A percentile compares a stretch with the other conserved stretches of the same genome.
Evolutionary conservation across 2,113 vertebrate genomes (phyloP).

Genomic region (Dasyornis broadbenti): DNA sequence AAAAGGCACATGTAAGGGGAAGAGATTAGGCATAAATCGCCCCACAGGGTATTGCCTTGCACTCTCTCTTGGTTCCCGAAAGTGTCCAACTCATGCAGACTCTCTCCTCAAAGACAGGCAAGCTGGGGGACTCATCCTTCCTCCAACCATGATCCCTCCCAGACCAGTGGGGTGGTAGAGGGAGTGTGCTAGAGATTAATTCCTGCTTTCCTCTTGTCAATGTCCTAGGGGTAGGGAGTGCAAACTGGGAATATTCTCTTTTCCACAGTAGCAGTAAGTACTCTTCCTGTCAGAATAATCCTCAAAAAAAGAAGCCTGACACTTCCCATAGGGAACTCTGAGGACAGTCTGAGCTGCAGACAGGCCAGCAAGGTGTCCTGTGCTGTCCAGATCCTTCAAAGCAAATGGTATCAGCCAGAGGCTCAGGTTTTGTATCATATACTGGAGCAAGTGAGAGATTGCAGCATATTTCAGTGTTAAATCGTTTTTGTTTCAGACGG

Average conservation of each 20-base stretch:
- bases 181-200: not conserved
- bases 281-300: not conserved
- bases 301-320: not conserved
- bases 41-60: not conserved
- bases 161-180: not conserved
- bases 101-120: not conserved
- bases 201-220: not conserved
- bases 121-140: not conserved
- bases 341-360: not conserved
- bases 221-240: not conserved
- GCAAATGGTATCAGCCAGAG: not conserved
- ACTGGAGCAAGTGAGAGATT: not conserved
- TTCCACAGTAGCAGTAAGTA: not conserved
- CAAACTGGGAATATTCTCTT: not conserved
- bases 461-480: not conserved
- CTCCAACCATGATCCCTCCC: not conserved
- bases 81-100: not conserved
- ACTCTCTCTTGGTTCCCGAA: not conserved
- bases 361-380: not conserved
- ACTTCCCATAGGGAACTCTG: not conserved
- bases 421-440: not conserved
- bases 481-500: not conserved
- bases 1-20: constrained; percentile 42
- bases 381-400: not conserved
- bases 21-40: constrained; percentile 9